Conservation (phyloP, 2,113 vertebrate species). For the Bungarus multicinctus region DNA sequence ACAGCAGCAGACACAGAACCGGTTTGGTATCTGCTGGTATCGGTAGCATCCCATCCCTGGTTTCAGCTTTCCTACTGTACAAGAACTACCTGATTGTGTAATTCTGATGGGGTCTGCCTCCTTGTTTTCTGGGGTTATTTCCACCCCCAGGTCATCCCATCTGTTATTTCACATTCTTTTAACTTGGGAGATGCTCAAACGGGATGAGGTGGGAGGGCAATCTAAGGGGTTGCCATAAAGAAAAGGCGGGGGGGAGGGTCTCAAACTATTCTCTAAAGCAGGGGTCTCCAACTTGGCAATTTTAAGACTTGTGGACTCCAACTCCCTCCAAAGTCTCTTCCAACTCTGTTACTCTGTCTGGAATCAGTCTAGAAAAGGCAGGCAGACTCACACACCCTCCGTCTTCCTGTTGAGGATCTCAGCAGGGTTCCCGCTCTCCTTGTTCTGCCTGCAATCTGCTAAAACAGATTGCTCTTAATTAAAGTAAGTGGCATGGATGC, state of each 20-base stretch:
- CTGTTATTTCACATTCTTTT: not conserved
- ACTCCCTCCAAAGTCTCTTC: too few species aligned
- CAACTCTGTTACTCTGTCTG: too few species aligned
- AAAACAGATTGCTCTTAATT: not conserved
- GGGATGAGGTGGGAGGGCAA: not conserved
- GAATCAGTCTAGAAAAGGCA: not conserved
- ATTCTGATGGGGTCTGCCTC: not conserved
- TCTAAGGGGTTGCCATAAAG: too few species aligned
- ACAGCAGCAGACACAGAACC: too few species aligned
- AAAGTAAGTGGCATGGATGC: not conserved
- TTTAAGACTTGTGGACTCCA: too few species aligned
- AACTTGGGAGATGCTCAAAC: not conserved
- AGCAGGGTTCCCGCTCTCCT: not conserved
- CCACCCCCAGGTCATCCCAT: not conserved
- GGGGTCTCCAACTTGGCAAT: too few species aligned
- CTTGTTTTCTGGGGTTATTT: not conserved
- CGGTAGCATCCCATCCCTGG: too few species aligned
- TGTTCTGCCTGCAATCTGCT: not conserved
- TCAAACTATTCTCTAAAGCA: too few species aligned
- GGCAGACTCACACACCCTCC: not conserved
- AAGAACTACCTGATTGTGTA: not conserved
- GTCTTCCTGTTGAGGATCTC: not conserved
- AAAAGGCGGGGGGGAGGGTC: too few species aligned
- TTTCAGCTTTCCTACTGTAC: not conserved
- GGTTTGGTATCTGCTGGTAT: too few species aligned